These are phyloP conservation scores for Cryptocheilus praepositus DNA, from an alignment of 2,888 invertebrate genomes.

Conservation along the genomic window DNA sequence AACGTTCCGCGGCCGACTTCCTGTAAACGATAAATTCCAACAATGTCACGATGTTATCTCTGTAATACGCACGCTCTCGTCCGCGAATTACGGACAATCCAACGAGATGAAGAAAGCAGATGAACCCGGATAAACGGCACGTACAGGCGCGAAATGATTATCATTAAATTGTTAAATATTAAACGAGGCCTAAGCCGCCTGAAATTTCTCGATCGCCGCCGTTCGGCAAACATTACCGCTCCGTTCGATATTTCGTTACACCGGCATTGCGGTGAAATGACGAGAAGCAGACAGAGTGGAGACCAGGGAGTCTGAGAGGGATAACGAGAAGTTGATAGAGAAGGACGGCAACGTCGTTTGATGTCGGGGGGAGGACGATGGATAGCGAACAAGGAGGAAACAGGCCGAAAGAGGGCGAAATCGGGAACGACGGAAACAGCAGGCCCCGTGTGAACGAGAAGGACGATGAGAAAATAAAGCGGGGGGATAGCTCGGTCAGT, in stretches of 20 bases:
- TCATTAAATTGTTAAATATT: too few species aligned
- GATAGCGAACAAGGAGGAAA: background rate
- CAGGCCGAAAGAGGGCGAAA: conserved; percentile 12
- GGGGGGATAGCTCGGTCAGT: conserved; percentile 25
- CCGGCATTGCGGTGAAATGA: background rate
- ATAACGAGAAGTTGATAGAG: conserved; percentile 7
- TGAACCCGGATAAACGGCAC: too few species aligned
- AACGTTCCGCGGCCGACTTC: too few species aligned
- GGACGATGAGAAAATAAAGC: conserved; percentile 10
- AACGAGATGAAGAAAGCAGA: too few species aligned
- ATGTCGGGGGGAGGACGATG: background rate
- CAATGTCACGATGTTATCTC: too few species aligned
- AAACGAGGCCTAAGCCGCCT: too few species aligned
- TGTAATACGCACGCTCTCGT: too few species aligned
- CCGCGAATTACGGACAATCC: too few species aligned
- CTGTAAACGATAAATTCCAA: too few species aligned
- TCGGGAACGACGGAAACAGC: too few species aligned
- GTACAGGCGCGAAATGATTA: too few species aligned
- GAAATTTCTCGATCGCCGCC: conserved; percentile 2
- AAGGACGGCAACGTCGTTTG: background rate
- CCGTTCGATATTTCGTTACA: background rate
- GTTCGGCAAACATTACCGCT: too few species aligned
- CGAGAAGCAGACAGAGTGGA: conserved; percentile 13
- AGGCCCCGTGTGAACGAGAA: background rate
- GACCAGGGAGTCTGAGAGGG: background rate